Evolutionary conservation across 2,113 vertebrate species (phyloP).

Genomic region (Cyprinodon variegatus): DNA sequence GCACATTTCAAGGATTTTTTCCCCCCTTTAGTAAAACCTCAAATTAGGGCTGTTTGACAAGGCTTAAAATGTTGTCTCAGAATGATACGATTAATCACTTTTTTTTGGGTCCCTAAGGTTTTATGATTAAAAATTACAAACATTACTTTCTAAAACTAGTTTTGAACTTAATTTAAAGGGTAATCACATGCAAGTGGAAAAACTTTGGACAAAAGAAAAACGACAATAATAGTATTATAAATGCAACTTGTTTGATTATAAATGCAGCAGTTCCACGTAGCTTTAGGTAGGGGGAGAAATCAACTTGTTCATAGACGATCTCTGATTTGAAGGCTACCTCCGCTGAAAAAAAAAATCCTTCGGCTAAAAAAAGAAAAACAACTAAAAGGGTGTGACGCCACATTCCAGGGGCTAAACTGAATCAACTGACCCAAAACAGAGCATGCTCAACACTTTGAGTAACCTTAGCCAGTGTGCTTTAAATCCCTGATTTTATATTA

Average conservation of each 20-base stretch:
- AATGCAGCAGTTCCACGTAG: too few species aligned
- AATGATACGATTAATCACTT: too few species aligned
- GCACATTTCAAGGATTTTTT: neutral
- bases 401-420: conserved; percentile 7
- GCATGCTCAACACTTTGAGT: too few species aligned
- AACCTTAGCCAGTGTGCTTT: accelerated
- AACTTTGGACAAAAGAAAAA: too few species aligned
- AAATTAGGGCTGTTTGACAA: neutral
- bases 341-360: conserved; percentile 56
- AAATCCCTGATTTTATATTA: neutral
- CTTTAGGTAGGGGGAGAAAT: neutral
- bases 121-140: too few species aligned
- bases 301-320: conserved; percentile 50
- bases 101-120: too few species aligned
- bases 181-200: too few species aligned
- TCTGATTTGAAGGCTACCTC: conserved; percentile 39
- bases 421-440: neutral
- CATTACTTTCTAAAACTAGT: too few species aligned
- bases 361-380: neutral
- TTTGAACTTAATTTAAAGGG: too few species aligned
- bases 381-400: conserved; percentile 43
- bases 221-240: too few species aligned
- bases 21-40: neutral
- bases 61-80: too few species aligned
- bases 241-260: too few species aligned